A percentile compares a stretch with the other conserved stretches of the same genome.
These are phyloP conservation scores for Panzeria rudis DNA, from an alignment of 2,888 invertebrate species.

Conservation along the genomic window DNA sequence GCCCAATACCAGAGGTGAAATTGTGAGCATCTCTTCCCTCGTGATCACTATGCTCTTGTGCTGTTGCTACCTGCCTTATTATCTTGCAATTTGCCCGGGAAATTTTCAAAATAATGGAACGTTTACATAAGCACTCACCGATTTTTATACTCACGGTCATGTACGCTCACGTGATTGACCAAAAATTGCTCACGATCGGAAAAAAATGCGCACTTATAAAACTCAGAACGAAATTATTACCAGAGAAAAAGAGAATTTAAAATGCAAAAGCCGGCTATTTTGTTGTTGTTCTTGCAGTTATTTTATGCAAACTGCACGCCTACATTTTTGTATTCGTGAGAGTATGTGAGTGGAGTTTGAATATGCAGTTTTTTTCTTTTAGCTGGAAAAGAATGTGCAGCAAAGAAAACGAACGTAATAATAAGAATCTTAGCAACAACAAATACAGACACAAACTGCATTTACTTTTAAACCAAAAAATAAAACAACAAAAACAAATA, in stretches of 20 bases:
- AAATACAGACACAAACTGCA: constrained; percentile 39
- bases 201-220: constrained; percentile 27
- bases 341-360: constrained; percentile 53
- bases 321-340: constrained; percentile 51
- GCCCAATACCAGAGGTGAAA: no score
- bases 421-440: constrained; percentile 60
- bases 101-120: no score
- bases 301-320: constrained; percentile 55
- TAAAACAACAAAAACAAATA: constrained; percentile 21
- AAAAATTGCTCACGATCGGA: neutral
- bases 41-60: no score
- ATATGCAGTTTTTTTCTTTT: constrained; percentile 24
- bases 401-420: constrained; percentile 62
- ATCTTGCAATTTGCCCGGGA: no score
- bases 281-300: constrained; percentile 18
- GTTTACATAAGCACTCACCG: no score
- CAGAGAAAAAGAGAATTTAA: constrained; percentile 5
- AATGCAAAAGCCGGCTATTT: constrained; percentile 62
- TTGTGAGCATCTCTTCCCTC: no score
- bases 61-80: no score
- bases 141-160: no score
- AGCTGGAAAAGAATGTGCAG: constrained; percentile 45
- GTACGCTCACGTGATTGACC: neutral
- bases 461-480: constrained; percentile 51
- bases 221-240: constrained; percentile 20